Evolutionary conservation across 2,113 vertebrate species (phyloP).

Genomic region (Phalacrocorax pelagicus): DNA sequence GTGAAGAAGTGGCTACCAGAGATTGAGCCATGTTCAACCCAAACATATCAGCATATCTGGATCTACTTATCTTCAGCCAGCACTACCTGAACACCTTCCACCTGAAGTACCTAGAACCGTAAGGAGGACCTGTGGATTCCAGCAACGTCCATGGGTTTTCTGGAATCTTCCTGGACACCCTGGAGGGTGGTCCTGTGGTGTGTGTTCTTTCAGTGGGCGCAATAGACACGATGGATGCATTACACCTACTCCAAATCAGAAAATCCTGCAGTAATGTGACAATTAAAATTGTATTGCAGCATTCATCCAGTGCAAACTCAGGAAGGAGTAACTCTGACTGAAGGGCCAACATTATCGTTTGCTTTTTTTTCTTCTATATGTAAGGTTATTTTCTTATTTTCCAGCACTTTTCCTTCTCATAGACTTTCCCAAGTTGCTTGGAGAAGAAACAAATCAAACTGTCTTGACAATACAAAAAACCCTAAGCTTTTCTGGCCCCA

Average conservation of each 20-base stretch:
- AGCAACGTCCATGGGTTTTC: background rate
- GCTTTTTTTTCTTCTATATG: background rate
- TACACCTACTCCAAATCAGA: background rate
- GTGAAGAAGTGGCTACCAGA: background rate
- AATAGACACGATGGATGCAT: background rate
- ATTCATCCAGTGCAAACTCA: background rate
- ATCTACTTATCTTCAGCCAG: background rate
- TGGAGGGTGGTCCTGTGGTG: background rate
- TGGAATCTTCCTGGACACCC: background rate
- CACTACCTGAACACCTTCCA: background rate
- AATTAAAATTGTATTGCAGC: background rate
- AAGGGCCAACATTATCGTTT: background rate
- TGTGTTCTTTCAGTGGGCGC: background rate
- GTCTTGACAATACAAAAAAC: background rate
- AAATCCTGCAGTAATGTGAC: background rate
- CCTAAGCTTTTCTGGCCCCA: slow-evolving; percentile 14
- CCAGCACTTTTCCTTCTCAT: background rate
- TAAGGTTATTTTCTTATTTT: background rate
- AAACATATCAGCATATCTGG: background rate
- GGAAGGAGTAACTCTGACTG: background rate
- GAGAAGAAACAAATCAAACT: slow-evolving; percentile 45
- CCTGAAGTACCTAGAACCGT: background rate
- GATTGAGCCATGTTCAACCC: background rate
- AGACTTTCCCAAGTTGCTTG: background rate
- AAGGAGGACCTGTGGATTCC: background rate